Conservation (phyloP, 2,797 vertebrate genomes). For the Halcyon chelicuti region DNA sequence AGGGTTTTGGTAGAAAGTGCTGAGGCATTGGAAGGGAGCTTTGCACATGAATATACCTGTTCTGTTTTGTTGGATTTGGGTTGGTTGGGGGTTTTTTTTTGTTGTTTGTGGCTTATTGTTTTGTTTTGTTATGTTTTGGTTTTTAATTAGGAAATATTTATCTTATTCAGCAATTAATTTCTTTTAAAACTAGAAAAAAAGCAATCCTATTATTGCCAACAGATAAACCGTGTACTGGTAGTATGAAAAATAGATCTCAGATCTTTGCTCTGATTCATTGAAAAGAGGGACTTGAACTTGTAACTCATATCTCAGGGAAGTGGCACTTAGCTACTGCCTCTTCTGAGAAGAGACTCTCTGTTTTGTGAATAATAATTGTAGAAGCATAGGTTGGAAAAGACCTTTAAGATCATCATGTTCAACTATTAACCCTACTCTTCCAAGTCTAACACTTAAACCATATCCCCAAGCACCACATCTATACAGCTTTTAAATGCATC, state of each 20-base stretch:
- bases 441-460: no score
- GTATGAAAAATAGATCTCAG: background rate
- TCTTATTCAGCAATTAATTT: background rate
- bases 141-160: background rate
- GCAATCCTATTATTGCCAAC: background rate
- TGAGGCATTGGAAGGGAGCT: background rate
- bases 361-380: background rate
- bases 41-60: background rate
- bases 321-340: background rate
- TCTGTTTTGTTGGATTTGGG: background rate
- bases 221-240: background rate
- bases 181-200: background rate
- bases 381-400: no score
- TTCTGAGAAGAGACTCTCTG: background rate
- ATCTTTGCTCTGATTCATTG: background rate
- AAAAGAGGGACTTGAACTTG: background rate
- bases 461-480: no score
- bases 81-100: no score
- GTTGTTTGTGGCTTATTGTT: no score
- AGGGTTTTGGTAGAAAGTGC: background rate
- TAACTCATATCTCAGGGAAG: background rate
- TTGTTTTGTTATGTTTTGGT: background rate
- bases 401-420: no score
- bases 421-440: no score
- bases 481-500: no score